Evolutionary conservation across 2,113 vertebrate species (phyloP).

Genomic region (Azemiops feae): DNA sequence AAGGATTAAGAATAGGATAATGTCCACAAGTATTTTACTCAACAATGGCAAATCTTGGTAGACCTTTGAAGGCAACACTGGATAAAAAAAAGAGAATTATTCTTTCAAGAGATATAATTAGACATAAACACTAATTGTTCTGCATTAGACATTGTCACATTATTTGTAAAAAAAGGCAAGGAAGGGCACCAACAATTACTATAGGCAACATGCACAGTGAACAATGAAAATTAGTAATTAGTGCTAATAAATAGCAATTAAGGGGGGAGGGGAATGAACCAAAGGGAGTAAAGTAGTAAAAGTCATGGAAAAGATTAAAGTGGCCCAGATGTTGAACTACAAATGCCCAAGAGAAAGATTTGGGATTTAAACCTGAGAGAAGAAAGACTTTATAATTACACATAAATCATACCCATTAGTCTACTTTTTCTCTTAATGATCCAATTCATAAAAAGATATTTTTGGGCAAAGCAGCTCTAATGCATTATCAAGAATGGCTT

Average conservation of each 20-base stretch:
- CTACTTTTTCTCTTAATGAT: constrained; percentile 5
- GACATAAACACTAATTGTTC: constrained; percentile 8
- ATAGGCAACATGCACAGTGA: not conserved
- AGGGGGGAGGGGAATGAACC: not conserved
- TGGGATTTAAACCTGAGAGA: not conserved
- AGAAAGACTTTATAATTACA: not conserved
- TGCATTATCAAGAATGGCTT: not conserved
- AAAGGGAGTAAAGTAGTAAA: not conserved
- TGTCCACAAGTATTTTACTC: not conserved
- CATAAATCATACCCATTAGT: not conserved
- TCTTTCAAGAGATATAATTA: not conserved
- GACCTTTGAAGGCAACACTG: not conserved
- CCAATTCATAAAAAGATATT: not conserved
- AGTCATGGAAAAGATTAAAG: not conserved
- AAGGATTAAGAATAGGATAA: not conserved
- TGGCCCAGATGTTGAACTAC: not conserved
- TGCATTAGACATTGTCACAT: not conserved
- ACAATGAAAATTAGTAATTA: constrained; percentile 1
- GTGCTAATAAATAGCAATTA: not conserved
- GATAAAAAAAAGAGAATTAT: not conserved
- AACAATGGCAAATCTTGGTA: not conserved
- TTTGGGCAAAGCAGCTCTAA: not conserved
- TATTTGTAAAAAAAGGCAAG: not conserved
- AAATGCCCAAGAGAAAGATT: not conserved
- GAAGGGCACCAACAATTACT: not conserved